Conservation (phyloP, 2,888 invertebrate species). For the Polydrusus cervinus region DNA sequence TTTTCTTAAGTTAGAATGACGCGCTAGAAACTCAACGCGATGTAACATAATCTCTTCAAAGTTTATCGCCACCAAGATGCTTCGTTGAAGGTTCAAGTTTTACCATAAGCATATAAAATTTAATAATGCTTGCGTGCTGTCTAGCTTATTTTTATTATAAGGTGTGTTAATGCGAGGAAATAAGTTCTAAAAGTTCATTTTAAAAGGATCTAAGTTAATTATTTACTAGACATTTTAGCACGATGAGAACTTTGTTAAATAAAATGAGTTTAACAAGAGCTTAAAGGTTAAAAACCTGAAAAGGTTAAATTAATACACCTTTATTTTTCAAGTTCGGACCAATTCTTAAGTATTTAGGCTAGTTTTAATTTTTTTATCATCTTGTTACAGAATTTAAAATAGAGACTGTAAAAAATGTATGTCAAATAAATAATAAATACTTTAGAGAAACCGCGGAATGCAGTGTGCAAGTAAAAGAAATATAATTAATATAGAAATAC, state of each 20-base stretch:
- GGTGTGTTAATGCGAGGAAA: slow-evolving; percentile 20
- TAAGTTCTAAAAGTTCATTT: slow-evolving; percentile 18
- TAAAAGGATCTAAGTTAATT: not conserved
- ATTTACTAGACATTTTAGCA: not conserved
- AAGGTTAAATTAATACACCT: no score
- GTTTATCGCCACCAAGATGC: slow-evolving; percentile 40
- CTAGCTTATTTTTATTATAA: slow-evolving; percentile 25
- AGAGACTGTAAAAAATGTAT: no score
- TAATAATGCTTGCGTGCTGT: slow-evolving; percentile 32
- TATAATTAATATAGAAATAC: no score
- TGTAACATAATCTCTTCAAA: slow-evolving; percentile 50
- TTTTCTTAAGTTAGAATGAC: slow-evolving; percentile 49
- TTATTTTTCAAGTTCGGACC: no score
- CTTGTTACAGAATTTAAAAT: no score
- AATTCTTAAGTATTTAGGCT: no score
- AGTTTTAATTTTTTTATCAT: no score
- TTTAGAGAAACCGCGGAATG: no score
- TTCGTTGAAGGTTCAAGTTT: slow-evolving; percentile 39
- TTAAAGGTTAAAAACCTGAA: no score
- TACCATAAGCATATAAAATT: slow-evolving; percentile 46
- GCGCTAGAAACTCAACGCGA: slow-evolving; percentile 49
- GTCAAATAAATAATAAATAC: no score
- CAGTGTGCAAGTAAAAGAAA: no score
- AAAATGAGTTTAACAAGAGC: no score
- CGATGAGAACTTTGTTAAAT: not conserved